These are phyloP conservation scores for Pterocles gutturalis DNA, from an alignment of 2,113 vertebrate genomes.

Conservation along the genomic window DNA sequence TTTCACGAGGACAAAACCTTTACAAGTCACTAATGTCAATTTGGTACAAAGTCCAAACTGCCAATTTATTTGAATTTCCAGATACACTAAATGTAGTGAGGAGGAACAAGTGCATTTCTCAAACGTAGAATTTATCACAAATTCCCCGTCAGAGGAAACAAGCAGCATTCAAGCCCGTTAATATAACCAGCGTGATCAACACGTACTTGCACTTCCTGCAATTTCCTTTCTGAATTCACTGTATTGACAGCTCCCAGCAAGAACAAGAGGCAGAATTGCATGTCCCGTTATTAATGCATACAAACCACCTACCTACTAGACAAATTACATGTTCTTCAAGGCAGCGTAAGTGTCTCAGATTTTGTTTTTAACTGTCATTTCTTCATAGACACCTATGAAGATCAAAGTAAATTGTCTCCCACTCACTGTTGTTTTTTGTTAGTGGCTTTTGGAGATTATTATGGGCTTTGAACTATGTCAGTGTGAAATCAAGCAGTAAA, in stretches of 20 bases:
- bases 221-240: background rate
- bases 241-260: background rate
- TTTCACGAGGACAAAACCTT: background rate
- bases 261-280: background rate
- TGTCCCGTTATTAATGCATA: background rate
- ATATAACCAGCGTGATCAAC: background rate
- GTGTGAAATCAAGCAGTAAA: conserved; percentile 36
- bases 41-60: background rate
- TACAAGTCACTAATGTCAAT: fast-evolving
- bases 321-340: background rate
- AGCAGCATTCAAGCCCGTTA: background rate
- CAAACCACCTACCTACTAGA: background rate
- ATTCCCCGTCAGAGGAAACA: background rate
- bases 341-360: background rate
- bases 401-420: background rate
- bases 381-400: background rate
- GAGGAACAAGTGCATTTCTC: background rate
- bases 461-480: background rate
- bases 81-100: background rate
- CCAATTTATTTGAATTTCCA: background rate
- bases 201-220: background rate
- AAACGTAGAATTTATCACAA: background rate
- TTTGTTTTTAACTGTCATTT: background rate
- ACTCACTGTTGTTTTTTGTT: background rate
- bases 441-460: background rate